Evolutionary conservation across 2,797 vertebrate genomes (phyloP), one percentile per base, ranked within the genome.

Genomic region (Oryzias sinensis): DNA sequence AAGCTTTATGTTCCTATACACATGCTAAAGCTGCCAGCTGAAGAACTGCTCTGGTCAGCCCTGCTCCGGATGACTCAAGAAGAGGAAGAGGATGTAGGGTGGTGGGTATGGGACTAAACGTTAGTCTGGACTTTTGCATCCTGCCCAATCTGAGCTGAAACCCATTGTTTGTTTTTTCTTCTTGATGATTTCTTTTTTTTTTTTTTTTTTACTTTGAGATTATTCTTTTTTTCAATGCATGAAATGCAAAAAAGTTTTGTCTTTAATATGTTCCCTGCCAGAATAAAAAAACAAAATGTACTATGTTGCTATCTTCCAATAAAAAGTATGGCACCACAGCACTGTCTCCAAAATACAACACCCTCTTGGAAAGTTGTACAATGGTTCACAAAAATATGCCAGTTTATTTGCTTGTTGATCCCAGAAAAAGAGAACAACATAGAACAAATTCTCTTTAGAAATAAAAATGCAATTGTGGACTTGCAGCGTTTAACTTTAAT

Each of bases 11-110:
- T 98, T 93, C 90, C 88, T 93, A 85, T 95, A 88, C 88, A 90
- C 83, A 93, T 92, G 93, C 97, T 98, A 98, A 99, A 99, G 97
- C 97, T 99, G 97, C 97, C 97, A 98, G 97, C 97, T 98, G 97
- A 99, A 99, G 97, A 99, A 97, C 97, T 98, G 96, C 94, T 96
- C 94, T 94, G 94, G 91, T 94, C 93, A 92, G 96, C 94, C 83
- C 89, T 88, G 81, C 77, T 78, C 82, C 65, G 56, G 83, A 77
- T 48, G 53, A 74, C 51, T 68, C 41, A 37, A 64, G 62, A 65
- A 59, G 51, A 80, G 67, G 76, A 83, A 72, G 59, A 41, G 40
- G 62, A 59, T 25, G 46, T 33, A n/a, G n/a, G 53, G 24, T 37
- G 43, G 46, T 50, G 60, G 55, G 58, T 55, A 49, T 42, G 49